A percentile compares a stretch with the other conserved stretches of the same genome.
Conservation (phyloP, 2,888 invertebrate genomes). For the Xestia rhomboidea region DNA sequence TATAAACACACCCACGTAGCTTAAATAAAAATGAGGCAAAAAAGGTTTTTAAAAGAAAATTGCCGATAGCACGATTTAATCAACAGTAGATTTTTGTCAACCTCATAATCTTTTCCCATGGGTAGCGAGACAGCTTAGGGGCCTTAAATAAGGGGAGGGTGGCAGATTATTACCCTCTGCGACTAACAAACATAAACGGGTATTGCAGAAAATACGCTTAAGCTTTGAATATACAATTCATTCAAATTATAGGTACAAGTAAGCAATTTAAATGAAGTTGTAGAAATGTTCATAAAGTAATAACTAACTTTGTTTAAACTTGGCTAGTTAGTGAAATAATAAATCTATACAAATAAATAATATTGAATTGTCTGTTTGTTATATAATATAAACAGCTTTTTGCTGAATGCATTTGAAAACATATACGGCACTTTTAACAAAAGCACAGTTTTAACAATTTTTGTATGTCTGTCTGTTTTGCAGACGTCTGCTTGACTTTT, state of each 20-base stretch:
- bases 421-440: no score
- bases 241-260: constrained; percentile 16
- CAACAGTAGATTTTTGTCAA: constrained; percentile 55
- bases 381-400: no score
- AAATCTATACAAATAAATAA: neutral
- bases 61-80: constrained; percentile 51
- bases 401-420: no score
- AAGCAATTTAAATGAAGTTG: constrained; percentile 16
- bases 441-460: no score
- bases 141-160: constrained; percentile 32
- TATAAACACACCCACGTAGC: neutral
- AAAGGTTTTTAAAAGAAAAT: constrained; percentile 35
- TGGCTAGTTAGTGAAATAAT: constrained; percentile 29
- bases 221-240: constrained; percentile 7
- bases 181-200: constrained; percentile 22
- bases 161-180: constrained; percentile 29
- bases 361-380: no score
- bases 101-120: constrained; percentile 50
- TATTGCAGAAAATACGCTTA: constrained; percentile 3
- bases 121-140: constrained; percentile 35
- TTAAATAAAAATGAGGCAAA: constrained; percentile 17
- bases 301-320: constrained; percentile 42
- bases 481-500: no score
- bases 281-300: constrained; percentile 17
- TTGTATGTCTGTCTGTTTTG: no score